Percentiles rank a stretch among this genome's conserved stretches.
Conservation (phyloP, 2,113 vertebrate genomes). For the Agelaius tricolor region DNA sequence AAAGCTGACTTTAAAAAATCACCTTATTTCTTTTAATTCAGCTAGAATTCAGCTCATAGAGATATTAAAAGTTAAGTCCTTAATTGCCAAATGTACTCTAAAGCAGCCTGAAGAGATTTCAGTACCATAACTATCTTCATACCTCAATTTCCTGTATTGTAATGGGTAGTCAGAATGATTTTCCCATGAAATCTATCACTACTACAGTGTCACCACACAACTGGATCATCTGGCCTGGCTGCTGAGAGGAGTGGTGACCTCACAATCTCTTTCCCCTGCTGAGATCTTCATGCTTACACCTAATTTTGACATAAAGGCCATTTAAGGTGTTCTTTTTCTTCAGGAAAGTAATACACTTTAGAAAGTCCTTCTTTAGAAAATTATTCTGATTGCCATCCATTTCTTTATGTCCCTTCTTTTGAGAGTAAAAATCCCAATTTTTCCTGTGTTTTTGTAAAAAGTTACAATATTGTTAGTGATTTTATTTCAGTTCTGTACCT, state of each 20-base stretch:
- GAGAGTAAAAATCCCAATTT: neutral
- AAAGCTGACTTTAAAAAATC: neutral
- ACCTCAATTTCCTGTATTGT: neutral
- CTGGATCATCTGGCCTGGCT: neutral
- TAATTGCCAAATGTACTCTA: neutral
- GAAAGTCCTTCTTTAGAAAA: neutral
- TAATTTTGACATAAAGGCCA: neutral
- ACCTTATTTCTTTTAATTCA: neutral
- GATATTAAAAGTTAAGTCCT: neutral
- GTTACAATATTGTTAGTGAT: neutral
- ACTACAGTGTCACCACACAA: neutral
- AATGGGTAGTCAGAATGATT: neutral
- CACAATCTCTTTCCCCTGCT: neutral
- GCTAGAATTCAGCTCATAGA: neutral
- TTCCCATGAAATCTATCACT: neutral
- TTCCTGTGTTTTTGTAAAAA: neutral
- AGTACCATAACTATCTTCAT: neutral
- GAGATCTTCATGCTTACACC: neutral
- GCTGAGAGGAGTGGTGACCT: neutral
- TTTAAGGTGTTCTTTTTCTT: neutral
- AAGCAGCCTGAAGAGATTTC: neutral
- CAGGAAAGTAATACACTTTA: neutral
- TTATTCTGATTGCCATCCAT: fast-evolving
- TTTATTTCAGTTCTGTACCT: neutral
- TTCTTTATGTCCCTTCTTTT: neutral